Percentiles rank a stretch among this genome's conserved stretches.
These are phyloP conservation scores for Sebastolobus altivelis DNA, from an alignment of 2,797 vertebrate genomes.

Conservation along the genomic window DNA sequence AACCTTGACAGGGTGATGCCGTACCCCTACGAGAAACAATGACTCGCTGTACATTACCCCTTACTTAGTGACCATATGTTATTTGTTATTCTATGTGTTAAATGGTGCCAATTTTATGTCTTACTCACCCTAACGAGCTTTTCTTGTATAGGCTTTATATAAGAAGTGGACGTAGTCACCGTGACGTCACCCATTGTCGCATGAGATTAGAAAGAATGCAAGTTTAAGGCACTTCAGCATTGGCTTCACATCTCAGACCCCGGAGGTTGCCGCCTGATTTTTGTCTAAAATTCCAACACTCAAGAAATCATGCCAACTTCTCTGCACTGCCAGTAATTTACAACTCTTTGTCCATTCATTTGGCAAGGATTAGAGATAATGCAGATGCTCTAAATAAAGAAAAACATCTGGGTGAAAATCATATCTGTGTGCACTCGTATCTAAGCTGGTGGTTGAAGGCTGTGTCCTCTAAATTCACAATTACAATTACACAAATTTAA, in stretches of 20 bases:
- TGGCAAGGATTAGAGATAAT: background rate
- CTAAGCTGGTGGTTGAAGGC: background rate
- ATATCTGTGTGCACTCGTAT: background rate
- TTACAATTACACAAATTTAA: no score
- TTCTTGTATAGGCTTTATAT: background rate
- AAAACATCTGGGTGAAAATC: background rate
- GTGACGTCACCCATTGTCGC: no score
- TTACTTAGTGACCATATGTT: background rate
- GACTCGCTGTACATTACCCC: no score
- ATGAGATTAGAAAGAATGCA: no score
- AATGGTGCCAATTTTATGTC: background rate
- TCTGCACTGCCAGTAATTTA: background rate
- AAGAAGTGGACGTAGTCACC: no score
- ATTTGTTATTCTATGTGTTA: background rate
- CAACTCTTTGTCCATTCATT: background rate
- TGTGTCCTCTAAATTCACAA: constrained; percentile 12
- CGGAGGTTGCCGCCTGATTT: no score
- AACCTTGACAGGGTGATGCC: no score
- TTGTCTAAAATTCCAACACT: background rate
- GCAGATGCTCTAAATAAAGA: background rate
- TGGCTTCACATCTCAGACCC: no score
- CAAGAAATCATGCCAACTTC: background rate
- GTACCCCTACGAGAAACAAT: no score
- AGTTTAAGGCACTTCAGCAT: no score
- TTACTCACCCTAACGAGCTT: background rate